Conservation (phyloP, 1,140 invertebrate species). For the Adoxophyes honmai region DNA sequence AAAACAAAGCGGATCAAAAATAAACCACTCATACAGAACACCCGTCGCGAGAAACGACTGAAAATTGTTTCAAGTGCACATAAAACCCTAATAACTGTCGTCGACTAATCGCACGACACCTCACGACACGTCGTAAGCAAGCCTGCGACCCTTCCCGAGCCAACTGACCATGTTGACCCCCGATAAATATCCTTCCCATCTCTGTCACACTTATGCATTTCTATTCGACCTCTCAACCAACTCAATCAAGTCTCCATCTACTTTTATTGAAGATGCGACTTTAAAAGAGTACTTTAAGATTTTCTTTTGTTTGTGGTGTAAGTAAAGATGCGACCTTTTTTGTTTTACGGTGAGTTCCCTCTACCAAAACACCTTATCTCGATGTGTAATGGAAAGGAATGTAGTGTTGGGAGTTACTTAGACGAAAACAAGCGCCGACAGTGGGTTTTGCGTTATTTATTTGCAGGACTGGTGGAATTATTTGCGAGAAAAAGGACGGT, state of each 20-base stretch:
- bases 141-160: not conserved
- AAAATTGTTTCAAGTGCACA: not conserved
- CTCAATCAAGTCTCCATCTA: not conserved
- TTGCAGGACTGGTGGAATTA: not conserved
- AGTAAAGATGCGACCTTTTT: not conserved
- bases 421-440: slow-evolving; percentile 6
- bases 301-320: not conserved
- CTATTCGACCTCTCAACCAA: not conserved
- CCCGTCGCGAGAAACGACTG: too few relatives aligned
- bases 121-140: not conserved
- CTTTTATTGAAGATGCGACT: not conserved
- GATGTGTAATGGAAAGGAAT: slow-evolving; percentile 12
- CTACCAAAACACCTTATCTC: slow-evolving; percentile 8
- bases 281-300: not conserved
- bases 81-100: slow-evolving; percentile 11
- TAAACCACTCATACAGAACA: too few relatives aligned
- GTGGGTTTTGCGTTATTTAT: slow-evolving; percentile 11
- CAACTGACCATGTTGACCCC: not conserved
- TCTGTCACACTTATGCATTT: slow-evolving; percentile 11
- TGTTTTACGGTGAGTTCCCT: not conserved
- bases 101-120: slow-evolving; percentile 1
- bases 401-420: slow-evolving; percentile 12
- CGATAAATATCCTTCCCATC: slow-evolving; percentile 5
- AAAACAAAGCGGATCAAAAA: too few relatives aligned
- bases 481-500: not conserved